Base-by-base conservation (phyloP, 2,888 invertebrate genomes). In the Microctonus hyperodae region DNA sequence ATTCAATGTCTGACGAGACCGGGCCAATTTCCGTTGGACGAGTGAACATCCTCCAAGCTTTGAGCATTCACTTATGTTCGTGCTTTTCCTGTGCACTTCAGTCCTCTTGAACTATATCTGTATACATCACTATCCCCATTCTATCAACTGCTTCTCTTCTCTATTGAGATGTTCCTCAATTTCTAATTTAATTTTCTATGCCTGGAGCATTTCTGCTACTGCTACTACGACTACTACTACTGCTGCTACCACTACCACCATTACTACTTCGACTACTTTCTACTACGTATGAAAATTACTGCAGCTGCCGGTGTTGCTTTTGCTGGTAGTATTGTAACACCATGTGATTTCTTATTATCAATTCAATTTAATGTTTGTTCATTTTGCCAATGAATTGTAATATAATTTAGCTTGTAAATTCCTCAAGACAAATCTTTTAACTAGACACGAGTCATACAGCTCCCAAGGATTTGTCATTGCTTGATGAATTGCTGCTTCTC, bases 401-500 rank as follows among this genome's bases (percentile, higher is more conserved):
- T 89, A 88, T 25, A 88, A 86, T 77, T 88, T 90, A 0, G 92
- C 92, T 72, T 92, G 84, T 73, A 90, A 87, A 78, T 92, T 92
- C 76, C 90, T 90, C 75, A 88, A 89, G 40, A 83, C 80, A 40
- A 93, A 87, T 75, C 90, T 89, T 67, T 88, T 85, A 31, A 90
- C 85, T 58, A 92, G 86, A 76, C 90, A 89, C 48, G 89, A 86
- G 73, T 92, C 91, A 76, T 93, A 93, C 0, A 91, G 75, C 33
- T 72, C 58, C 64, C 71, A 70, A 1, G 73, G 73, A 75, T 75
- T 65, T 13, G 63, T 37, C 67, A 95, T 85, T 74, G 89, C 89
- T 68, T 90, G 85, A 82, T 97, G 96, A 67, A 91, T 89, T 62
- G 90, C 89, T 68, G 92, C 91, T 84, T 97, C 96, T 68, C 90